Evolutionary conservation across 2,797 vertebrate species (phyloP).

Genomic region (Galagoides demidoff): DNA sequence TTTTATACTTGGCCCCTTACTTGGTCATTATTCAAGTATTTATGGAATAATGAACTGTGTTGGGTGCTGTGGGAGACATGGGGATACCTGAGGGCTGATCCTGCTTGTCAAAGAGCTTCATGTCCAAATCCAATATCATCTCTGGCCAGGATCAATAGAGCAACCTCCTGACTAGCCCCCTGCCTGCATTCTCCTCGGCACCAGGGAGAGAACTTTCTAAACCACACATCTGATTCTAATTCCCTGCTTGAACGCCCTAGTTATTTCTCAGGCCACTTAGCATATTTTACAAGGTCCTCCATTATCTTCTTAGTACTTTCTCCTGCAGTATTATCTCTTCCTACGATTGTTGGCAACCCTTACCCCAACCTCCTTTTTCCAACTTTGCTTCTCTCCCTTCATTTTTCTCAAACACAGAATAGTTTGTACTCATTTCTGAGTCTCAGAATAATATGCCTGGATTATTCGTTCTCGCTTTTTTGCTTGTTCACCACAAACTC

Average conservation of each 20-base stretch:
- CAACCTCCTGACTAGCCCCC: too few species aligned
- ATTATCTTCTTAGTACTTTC: neutral
- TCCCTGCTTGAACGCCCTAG: neutral
- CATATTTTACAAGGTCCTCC: neutral
- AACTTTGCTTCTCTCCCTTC: neutral
- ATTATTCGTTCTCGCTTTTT: neutral
- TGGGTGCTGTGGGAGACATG: neutral
- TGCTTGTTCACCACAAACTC: neutral
- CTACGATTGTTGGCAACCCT: rapidly evolving
- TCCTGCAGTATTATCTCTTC: neutral
- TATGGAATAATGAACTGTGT: too few species aligned
- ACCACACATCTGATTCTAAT: neutral
- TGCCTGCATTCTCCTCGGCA: neutral
- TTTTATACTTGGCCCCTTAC: too few species aligned
- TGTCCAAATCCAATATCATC: too few species aligned
- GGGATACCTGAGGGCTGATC: neutral
- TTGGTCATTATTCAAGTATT: too few species aligned
- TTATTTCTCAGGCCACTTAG: neutral
- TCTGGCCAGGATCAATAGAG: neutral
- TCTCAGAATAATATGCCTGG: neutral
- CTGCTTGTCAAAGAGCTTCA: neutral
- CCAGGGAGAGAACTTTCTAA: neutral
- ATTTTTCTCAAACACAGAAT: neutral
- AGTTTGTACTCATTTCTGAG: neutral
- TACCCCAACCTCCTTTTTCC: neutral